Base-by-base conservation (phyloP, 2,797 vertebrate genomes). In the Sus cebifrons region DNA sequence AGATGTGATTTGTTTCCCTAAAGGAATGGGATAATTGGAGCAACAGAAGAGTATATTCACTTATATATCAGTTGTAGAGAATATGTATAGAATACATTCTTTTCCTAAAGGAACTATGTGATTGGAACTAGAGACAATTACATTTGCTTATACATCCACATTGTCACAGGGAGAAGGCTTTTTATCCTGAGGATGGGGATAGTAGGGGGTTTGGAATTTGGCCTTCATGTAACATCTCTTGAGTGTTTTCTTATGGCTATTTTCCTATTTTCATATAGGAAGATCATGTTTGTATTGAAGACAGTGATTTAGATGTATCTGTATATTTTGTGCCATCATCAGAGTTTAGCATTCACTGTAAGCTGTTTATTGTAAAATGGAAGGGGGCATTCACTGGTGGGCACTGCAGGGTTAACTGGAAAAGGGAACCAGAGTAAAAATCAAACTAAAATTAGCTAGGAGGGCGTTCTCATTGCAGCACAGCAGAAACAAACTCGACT, bases 261-360 rank as follows among this genome's bases (percentile, higher is more conserved):
- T 84, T 77, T 74, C 44, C 94, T 75, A 62, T 77, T 92, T 88
- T 40, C 36, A 90, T 18, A 82, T 25, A 86, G 40, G 60, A 44
- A 89, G 3, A 73, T 93, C 81, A 70, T 6, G 12, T 85, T 67
- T 23, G 1, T 18, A 60, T 62, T 88, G 88, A 44, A 74, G 20
- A 32, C 40, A 88, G 58, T 68, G 29, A 64, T 29, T 32, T 17
- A 71, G 29, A 78, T 62, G 32, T 64, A 27, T 23, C 12, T 54
- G 17, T 32, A 58, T 62, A 20, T 32, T 29, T 49, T 58, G 3
- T 40, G 36, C 56, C 36, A 9, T 0, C 79, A 23, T 23, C 23
- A 56, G n/a, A 73, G 25, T 77, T 78, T 10, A 71, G 5, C 44
- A 44, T 67, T 85, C 92, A 70, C 52, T 90, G 2, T 11, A 79